phyloP scores from a whole-genome alignment of 1,140 invertebrate genomes.

The Hylaeus anthracinus region DNA sequence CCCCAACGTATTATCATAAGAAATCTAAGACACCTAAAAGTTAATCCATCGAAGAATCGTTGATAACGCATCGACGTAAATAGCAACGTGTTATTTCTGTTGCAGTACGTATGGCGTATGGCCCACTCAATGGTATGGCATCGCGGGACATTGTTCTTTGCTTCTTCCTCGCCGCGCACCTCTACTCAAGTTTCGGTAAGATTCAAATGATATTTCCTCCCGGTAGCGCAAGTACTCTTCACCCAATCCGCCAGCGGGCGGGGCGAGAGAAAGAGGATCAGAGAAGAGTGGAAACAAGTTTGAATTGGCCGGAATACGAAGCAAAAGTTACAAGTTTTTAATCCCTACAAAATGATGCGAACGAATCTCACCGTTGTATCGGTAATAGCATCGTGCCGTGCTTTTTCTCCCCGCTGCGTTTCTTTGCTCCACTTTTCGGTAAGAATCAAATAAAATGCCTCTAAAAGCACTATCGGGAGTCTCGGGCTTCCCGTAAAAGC shows the following conservation, averaged over 20 bases:
- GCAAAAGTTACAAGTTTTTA: conserved; percentile 63
- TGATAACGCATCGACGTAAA: neutral
- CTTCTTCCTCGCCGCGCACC: conserved; percentile 57
- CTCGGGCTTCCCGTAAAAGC: conserved; percentile 51
- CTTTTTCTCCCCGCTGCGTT: conserved; percentile 16
- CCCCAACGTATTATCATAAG: too few relatives aligned
- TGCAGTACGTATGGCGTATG: conserved; percentile 68
- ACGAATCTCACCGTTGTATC: conserved; percentile 45
- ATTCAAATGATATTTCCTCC: conserved; percentile 34
- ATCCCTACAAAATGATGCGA: conserved; percentile 59
- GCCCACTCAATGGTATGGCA: conserved; percentile 67
- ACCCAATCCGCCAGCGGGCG: neutral
- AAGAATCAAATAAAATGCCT: conserved; percentile 63
- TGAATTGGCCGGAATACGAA: conserved; percentile 37
- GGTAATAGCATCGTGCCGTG: conserved; percentile 24
- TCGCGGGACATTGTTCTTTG: conserved; percentile 63
- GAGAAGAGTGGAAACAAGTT: conserved; percentile 10
- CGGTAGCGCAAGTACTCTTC: neutral
- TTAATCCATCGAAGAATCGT: too few relatives aligned
- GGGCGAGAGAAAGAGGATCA: neutral
- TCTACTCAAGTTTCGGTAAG: conserved; percentile 67
- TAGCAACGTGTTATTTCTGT: conserved; percentile 25
- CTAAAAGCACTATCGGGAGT: conserved; percentile 57
- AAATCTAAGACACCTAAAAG: too few relatives aligned
- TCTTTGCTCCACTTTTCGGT: conserved; percentile 61